Percentiles rank a stretch among this genome's conserved stretches.
Conservation (phyloP, 2,113 vertebrate genomes). For the Periophthalmodon schlosseri region DNA sequence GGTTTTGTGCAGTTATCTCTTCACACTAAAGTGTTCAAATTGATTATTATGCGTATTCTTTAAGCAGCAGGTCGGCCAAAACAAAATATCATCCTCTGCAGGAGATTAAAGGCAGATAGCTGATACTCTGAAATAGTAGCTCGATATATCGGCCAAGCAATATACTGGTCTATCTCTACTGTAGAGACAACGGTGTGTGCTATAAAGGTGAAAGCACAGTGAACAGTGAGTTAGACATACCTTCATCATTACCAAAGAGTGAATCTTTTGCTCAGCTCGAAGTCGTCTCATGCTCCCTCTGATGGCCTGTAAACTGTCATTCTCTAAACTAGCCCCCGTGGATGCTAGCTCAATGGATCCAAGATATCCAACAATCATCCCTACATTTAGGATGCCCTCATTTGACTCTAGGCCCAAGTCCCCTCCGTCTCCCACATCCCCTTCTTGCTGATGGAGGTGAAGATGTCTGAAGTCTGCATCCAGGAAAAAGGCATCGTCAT, state of each 20-base stretch:
- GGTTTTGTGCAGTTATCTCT: too few relatives aligned
- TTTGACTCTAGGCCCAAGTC: conserved; percentile 78
- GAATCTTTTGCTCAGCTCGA: conserved; percentile 93
- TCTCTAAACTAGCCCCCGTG: conserved; percentile 85
- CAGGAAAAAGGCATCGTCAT: conserved; percentile 83
- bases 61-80: too few relatives aligned
- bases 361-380: conserved; percentile 96
- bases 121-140: too few relatives aligned
- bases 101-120: too few relatives aligned
- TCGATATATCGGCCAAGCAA: too few relatives aligned
- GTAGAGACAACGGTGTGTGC: background rate
- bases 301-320: conserved; percentile 93
- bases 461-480: conserved; percentile 66
- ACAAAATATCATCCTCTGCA: too few relatives aligned
- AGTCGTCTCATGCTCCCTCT: conserved; percentile 96
- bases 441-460: conserved; percentile 59
- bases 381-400: conserved; percentile 89
- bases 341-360: conserved; percentile 96
- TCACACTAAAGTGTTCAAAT: too few relatives aligned
- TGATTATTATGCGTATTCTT: too few relatives aligned
- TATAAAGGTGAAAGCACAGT: background rate
- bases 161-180: too few relatives aligned
- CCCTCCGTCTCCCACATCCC: conserved; percentile 72
- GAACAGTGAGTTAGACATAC: conserved; percentile 28
- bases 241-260: conserved; percentile 92